phyloP scores from a whole-genome alignment of 2,113 vertebrate species.

The Himantopus leucocephalus region DNA sequence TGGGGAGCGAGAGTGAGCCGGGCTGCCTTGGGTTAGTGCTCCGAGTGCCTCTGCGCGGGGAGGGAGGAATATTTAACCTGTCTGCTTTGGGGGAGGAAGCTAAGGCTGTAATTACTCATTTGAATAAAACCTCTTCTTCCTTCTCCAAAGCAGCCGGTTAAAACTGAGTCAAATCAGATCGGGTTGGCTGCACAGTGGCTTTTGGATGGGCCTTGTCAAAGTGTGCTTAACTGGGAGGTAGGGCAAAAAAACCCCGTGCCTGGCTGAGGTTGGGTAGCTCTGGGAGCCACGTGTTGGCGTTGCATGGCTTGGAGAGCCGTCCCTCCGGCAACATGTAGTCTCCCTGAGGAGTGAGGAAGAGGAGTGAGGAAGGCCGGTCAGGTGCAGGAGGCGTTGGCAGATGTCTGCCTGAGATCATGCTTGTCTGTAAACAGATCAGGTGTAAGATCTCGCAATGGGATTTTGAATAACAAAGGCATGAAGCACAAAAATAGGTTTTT shows the following conservation, averaged over 20 bases:
- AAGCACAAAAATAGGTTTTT: neutral
- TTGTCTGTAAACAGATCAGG: neutral
- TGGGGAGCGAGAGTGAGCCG: accelerated
- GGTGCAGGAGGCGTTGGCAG: neutral
- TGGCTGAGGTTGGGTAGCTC: neutral
- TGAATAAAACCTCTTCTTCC: neutral
- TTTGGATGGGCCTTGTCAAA: accelerated
- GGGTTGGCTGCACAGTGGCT: neutral
- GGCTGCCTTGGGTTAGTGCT: neutral
- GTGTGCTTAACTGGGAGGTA: neutral
- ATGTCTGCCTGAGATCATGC: accelerated
- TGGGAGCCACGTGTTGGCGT: neutral
- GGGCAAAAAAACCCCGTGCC: no score
- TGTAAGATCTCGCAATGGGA: accelerated
- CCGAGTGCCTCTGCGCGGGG: accelerated
- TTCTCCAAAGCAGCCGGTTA: neutral
- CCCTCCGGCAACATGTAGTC: neutral
- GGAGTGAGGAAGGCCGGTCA: neutral
- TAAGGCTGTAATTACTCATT: neutral
- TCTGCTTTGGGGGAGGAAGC: neutral
- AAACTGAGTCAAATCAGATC: accelerated
- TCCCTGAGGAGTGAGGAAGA: neutral
- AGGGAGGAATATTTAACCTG: neutral
- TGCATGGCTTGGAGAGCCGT: accelerated
- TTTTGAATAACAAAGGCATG: neutral